Evolutionary conservation across 64 coral and sea anemone species (phyloP).

Genomic region (Pachyseris speciosa): DNA sequence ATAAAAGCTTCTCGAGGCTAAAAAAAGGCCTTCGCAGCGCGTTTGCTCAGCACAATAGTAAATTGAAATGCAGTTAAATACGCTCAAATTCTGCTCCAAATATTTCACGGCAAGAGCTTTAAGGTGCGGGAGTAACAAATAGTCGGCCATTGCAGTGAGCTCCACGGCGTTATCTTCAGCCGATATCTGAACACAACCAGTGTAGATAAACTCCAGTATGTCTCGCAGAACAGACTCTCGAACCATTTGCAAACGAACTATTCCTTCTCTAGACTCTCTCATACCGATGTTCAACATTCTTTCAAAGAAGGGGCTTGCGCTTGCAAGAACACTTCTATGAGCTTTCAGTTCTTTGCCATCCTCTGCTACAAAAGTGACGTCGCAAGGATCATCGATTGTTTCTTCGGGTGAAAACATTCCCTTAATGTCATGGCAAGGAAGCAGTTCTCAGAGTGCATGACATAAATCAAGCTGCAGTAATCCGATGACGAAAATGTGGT

Average conservation of each 20-base stretch:
- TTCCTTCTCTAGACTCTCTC: not conserved
- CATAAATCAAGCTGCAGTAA: too few species aligned
- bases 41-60: not conserved
- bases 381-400: not conserved
- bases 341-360: not conserved
- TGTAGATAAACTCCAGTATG: conserved; percentile 34
- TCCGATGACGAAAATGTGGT: too few species aligned
- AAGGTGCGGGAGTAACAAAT: not conserved
- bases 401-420: not conserved
- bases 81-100: not conserved
- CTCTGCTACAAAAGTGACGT: not conserved
- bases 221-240: not conserved
- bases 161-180: not conserved
- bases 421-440: too few species aligned
- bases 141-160: not conserved
- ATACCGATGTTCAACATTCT: not conserved
- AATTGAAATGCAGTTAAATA: not conserved
- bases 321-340: not conserved
- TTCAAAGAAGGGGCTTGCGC: conserved; percentile 26
- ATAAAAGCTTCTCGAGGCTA: not conserved
- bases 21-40: not conserved
- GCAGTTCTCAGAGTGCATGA: too few species aligned
- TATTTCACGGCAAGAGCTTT: not conserved
- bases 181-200: not conserved
- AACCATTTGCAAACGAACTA: not conserved